Evolutionary conservation across 2,888 invertebrate species (phyloP), one percentile per base, ranked within the genome.

Genomic region (Crossocerus cetratus): DNA sequence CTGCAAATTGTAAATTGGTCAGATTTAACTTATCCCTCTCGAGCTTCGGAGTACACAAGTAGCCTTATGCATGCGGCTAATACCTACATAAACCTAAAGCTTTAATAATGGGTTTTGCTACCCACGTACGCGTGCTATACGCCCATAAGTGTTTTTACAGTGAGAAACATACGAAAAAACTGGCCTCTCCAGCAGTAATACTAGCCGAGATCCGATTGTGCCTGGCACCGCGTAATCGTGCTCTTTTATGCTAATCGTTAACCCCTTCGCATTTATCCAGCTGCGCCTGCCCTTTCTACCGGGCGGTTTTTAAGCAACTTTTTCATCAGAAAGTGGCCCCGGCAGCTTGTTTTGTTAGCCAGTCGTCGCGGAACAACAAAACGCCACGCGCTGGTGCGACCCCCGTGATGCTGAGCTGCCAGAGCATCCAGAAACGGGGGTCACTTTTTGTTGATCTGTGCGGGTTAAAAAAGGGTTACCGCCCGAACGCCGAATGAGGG

Each of bases 201-300:
- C 45, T 32, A 65, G 55, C 58, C 57, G 64, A 67, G 65, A 79
- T 74, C 79, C 66, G 81, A 80, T 82, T 74, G 70, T 65, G 72
- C 56, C 71, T 60, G 68, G 74, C 77, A 80, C 78, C 87, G 82
- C 86, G 86, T 88, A 88, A 88, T 88, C 85, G 86, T 80, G 83
- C 83, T 83, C 84, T 88, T 83, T 89, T 89, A 89, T 89, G 89
- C 86, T 89, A 89, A 89, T 89, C 84, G 76, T 68, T 81, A 82
- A 88, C 89, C 89, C 89, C 89, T 89, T 84, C 84, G 80, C 86
- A 80, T 86, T 86, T 88, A 88, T 86, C 89, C 89, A 89, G 89
- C 89, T 89, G 89, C 85, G 77, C 83, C 11, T 49, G 58, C 20
- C 75, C 78, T 87, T 87, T 88, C 79, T 84, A 83, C 78, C 73